Conservation (phyloP, 2,888 invertebrate species). For the Rhorus exstirpatorius region DNA sequence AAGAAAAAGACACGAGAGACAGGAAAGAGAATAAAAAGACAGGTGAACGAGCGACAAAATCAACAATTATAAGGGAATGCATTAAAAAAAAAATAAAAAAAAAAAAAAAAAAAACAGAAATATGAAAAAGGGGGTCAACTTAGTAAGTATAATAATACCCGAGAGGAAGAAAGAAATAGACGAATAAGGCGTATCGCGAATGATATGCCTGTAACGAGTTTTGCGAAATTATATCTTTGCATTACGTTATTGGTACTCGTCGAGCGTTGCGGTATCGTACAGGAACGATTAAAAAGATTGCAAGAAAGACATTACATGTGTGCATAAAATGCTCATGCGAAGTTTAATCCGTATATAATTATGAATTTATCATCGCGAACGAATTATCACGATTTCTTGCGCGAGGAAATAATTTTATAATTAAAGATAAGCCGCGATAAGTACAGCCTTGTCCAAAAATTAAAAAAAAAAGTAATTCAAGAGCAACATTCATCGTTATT, state of each 20-base stretch:
- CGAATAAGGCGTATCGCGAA: constrained; percentile 45
- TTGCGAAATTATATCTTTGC: constrained; percentile 39
- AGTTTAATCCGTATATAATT: constrained; percentile 39
- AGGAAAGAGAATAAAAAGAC: not conserved
- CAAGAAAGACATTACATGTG: not conserved
- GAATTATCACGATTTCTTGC: constrained; percentile 45
- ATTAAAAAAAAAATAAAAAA: not conserved
- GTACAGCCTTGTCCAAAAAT: not conserved
- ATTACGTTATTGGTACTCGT: constrained; percentile 22
- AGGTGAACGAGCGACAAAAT: not conserved
- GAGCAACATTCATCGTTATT: too few species aligned
- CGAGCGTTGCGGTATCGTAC: constrained; percentile 7
- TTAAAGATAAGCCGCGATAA: not conserved
- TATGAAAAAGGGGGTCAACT: constrained; percentile 25
- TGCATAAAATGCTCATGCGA: constrained; percentile 7
- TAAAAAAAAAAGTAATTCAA: not conserved
- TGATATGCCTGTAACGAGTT: constrained; percentile 58
- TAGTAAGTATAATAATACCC: constrained; percentile 43
- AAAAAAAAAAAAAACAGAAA: constrained; percentile 7
- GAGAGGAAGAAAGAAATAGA: not conserved
- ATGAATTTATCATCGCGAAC: constrained; percentile 19
- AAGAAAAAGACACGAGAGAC: not conserved
- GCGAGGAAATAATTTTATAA: constrained; percentile 17
- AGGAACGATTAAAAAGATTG: constrained; percentile 44
- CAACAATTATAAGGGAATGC: not conserved